Conservation (phyloP, 2,113 vertebrate genomes). For the Carassius carassius region DNA sequence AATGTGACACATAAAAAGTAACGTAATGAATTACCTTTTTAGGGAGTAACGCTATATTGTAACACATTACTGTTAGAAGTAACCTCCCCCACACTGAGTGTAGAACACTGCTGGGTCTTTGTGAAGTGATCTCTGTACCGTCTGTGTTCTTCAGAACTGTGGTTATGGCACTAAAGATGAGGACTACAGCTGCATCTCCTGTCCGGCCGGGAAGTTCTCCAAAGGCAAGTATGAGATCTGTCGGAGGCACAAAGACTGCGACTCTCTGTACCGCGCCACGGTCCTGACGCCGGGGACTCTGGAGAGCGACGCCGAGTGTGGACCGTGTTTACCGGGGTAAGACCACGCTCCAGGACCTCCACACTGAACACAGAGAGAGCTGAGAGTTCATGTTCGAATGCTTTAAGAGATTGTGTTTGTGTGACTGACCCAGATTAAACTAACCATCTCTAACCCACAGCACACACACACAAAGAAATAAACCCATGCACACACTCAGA, state of each 20-base stretch:
- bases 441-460: not conserved
- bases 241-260: conserved; percentile 93
- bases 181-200: conserved; percentile 87
- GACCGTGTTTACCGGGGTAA: conserved; percentile 93
- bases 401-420: no score
- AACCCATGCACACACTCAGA: not conserved
- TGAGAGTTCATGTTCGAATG: no score
- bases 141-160: conserved; percentile 78
- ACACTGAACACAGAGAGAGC: no score
- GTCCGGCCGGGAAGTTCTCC: conserved; percentile 91
- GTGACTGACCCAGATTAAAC: not conserved
- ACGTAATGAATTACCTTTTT: no score
- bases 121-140: not conserved
- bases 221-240: conserved; percentile 97
- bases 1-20: no score
- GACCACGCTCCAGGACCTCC: conserved; percentile 22
- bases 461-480: not conserved
- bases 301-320: conserved; percentile 93
- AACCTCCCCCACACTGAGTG: no score
- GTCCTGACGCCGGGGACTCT: conserved; percentile 84
- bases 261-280: conserved; percentile 89
- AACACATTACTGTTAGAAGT: no score
- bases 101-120: no score
- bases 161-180: conserved; percentile 92
- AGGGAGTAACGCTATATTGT: no score